These are phyloP conservation scores for Drosophila orena DNA, from an alignment of 1,140 invertebrate species.

Conservation along the genomic window DNA sequence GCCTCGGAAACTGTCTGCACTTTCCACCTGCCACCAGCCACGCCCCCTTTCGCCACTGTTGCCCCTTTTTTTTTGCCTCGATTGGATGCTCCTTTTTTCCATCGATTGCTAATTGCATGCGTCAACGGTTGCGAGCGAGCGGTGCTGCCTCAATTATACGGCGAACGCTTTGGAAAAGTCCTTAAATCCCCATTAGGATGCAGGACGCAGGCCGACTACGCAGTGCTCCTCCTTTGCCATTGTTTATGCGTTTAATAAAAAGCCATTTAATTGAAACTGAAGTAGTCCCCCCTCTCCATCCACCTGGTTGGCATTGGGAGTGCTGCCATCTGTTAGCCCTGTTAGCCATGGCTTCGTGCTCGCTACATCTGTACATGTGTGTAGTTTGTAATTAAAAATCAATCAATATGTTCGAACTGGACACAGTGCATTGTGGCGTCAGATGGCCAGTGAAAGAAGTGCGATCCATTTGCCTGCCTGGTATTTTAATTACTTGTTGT, in stretches of 20 bases:
- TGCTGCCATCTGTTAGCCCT: conserved; percentile 8
- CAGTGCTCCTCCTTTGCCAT: conserved; percentile 24
- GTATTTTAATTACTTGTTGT: conserved; percentile 79
- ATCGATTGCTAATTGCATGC: conserved; percentile 73
- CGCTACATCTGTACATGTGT: conserved; percentile 26
- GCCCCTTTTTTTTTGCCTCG: background rate
- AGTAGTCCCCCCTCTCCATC: conserved; percentile 31
- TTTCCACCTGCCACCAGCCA: background rate
- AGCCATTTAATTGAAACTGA: conserved; percentile 78
- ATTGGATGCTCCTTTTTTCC: conserved; percentile 21
- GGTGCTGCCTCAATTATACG: conserved; percentile 60
- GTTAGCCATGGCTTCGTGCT: background rate
- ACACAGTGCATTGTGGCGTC: conserved; percentile 65
- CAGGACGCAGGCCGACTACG: conserved; percentile 26
- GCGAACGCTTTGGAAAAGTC: conserved; percentile 26
- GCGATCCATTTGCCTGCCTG: conserved; percentile 69
- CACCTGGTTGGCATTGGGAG: background rate
- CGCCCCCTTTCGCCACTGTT: background rate
- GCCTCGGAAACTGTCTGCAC: conserved; percentile 16
- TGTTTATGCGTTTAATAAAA: conserved; percentile 76
- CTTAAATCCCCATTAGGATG: conserved; percentile 54
- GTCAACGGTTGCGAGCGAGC: conserved; percentile 21
- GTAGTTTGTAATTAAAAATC: conserved; percentile 83
- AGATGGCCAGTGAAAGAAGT: conserved; percentile 53
- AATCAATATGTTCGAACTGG: conserved; percentile 70